Evolutionary conservation across 2,113 vertebrate genomes (phyloP).

Genomic region (Phylloscopus trochilus): DNA sequence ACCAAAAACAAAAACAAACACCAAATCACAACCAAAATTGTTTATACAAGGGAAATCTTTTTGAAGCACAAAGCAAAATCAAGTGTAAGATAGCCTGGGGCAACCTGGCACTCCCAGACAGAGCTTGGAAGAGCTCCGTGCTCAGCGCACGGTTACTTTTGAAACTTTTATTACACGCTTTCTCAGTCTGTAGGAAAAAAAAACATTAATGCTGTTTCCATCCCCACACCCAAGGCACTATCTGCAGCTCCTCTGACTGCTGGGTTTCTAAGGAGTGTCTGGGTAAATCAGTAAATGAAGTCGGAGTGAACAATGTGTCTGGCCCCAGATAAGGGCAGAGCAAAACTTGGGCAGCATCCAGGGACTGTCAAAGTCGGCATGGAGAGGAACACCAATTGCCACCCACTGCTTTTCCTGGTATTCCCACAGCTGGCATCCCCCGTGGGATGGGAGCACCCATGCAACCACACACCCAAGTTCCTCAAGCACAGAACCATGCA

Average conservation of each 20-base stretch:
- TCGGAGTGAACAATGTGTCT: slow-evolving; percentile 18
- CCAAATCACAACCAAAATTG: neutral
- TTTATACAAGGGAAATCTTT: slow-evolving; percentile 25
- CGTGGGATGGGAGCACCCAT: neutral
- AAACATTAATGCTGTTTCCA: neutral
- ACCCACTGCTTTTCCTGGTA: slow-evolving; percentile 42
- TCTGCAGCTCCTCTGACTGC: slow-evolving; percentile 50
- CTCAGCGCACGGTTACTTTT: neutral
- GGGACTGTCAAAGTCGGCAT: neutral
- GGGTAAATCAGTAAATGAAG: slow-evolving; percentile 63
- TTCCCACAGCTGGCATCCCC: neutral
- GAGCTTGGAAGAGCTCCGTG: neutral
- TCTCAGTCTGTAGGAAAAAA: neutral
- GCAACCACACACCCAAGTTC: neutral
- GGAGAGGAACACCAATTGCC: slow-evolving; percentile 52
- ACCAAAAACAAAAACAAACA: neutral
- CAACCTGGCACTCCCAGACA: slow-evolving; percentile 29
- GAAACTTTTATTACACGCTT: slow-evolving; percentile 9
- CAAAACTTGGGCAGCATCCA: slow-evolving; percentile 70
- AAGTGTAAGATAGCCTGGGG: slow-evolving; percentile 19
- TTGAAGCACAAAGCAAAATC: slow-evolving; percentile 25
- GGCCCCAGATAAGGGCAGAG: slow-evolving; percentile 68
- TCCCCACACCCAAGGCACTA: slow-evolving; percentile 66
- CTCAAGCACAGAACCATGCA: neutral
- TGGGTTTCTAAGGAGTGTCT: slow-evolving; percentile 69